Evolutionary conservation across 2,113 vertebrate genomes (phyloP), one percentile per base, ranked within the genome.

Genomic region (Oreochromis aureus): DNA sequence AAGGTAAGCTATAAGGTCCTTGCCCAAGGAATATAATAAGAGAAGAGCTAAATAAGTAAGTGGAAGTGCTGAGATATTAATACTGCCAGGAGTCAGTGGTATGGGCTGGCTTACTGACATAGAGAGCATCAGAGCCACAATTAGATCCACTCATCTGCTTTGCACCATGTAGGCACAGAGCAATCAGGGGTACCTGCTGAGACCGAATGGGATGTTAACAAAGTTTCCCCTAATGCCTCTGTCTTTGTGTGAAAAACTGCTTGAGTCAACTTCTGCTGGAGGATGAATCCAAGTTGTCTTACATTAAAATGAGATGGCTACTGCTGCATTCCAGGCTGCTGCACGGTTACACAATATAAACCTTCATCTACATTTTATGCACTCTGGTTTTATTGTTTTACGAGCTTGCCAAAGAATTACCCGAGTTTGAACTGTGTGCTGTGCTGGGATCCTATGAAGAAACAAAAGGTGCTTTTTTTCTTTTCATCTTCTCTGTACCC

Each of bases 1-100:
- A 16, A 7, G 48, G 46, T 12, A 59, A 80, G 82, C 85, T 92
- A 93, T 89, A 86, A 94, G 82, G 80, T 89, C 82, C 69, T 53
- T 54, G 86, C 89, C 71, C n/a, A 53, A 59, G 84, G 66, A 91
- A 87, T 85, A 86, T 90, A 92, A 93, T 89, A 94, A 82, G 48
- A 91, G 80, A 94, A 88, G 59, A 82, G 82, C 76, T 92, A 92
- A 94, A 92, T 94, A 93, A 93, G 87, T 89, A 93, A 95, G 83
- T 84, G 80, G 69, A 91, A 39, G 66, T 88, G 83, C 85, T 61
- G 79, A 59, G 86, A 89, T 92, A 90, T 92, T 89, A 93, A 91
- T 83, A 85, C 81, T 66, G 85, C 87, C 61, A 83, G 84, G 44
- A 91, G 86, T 87, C 81, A 56, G 78, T 27, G 71, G 44, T 88